A percentile compares a stretch with the other conserved stretches of the same genome.
Evolutionary conservation across 2,888 invertebrate species (phyloP).

Genomic region (Blastobasis adustella): DNA sequence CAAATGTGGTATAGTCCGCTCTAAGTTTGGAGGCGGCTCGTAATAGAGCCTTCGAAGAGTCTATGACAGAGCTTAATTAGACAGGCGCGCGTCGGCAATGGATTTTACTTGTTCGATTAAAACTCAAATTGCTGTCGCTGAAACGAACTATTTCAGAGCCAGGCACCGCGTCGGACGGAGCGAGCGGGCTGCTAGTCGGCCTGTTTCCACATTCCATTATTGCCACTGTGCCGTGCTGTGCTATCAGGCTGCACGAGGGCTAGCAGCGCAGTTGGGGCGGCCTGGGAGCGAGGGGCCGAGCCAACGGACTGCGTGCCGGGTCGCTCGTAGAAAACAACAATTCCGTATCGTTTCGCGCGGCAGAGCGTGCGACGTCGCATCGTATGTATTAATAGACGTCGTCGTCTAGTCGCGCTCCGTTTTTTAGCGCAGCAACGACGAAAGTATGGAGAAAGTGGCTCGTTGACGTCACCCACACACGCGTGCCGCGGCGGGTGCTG

Average conservation of each 20-base stretch:
- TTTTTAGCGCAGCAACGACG: slow-evolving; percentile 72
- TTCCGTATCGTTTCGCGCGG: slow-evolving; percentile 60
- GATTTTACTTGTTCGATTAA: slow-evolving; percentile 69
- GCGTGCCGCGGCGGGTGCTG: slow-evolving; percentile 39
- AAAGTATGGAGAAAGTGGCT: slow-evolving; percentile 74
- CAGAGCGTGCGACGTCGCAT: slow-evolving; percentile 57
- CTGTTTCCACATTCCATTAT: too few relatives aligned
- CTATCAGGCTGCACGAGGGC: too few relatives aligned
- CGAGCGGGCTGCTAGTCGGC: too few relatives aligned
- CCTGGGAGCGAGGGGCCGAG: slow-evolving; percentile 20
- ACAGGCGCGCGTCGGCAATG: slow-evolving; percentile 69
- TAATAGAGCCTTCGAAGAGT: slow-evolving; percentile 74
- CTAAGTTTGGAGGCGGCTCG: slow-evolving; percentile 69
- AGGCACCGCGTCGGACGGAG: slow-evolving; percentile 11
- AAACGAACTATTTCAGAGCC: slow-evolving; percentile 36
- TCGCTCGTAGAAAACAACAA: slow-evolving; percentile 47
- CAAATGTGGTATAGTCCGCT: slow-evolving; percentile 67
- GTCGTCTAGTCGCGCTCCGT: slow-evolving; percentile 55
- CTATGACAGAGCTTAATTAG: slow-evolving; percentile 74
- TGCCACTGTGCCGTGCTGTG: too few relatives aligned
- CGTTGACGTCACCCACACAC: slow-evolving; percentile 71
- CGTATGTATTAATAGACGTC: slow-evolving; percentile 62
- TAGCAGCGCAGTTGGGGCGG: slow-evolving; percentile 16
- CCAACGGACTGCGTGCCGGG: slow-evolving; percentile 1
- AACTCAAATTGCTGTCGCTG: slow-evolving; percentile 36